phyloP scores from a whole-genome alignment of 2,888 invertebrate genomes.

The Desoria tigrina region DNA sequence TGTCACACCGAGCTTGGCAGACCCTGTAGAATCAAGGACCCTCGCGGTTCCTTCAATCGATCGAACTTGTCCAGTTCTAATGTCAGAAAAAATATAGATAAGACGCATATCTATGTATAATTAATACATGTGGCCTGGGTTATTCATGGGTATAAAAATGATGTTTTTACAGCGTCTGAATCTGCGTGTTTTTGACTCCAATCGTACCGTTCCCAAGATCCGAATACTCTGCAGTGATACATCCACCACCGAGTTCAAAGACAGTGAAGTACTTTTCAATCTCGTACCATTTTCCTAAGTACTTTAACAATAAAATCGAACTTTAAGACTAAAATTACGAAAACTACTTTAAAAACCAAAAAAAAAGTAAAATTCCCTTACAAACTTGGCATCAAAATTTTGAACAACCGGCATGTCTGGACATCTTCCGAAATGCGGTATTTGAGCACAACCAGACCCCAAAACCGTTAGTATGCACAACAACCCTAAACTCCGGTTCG shows the following conservation, averaged over 20 bases:
- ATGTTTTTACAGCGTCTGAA: constrained; percentile 72
- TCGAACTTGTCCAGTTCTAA: constrained; percentile 73
- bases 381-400: constrained; percentile 24
- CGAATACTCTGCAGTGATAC: constrained; percentile 74
- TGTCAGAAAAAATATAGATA: too few species aligned
- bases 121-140: too few species aligned
- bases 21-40: constrained; percentile 64
- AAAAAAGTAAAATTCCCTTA: too few species aligned
- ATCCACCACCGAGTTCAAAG: constrained; percentile 70
- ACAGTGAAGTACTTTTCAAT: constrained; percentile 75
- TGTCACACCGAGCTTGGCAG: constrained; percentile 70
- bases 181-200: constrained; percentile 73
- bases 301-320: constrained; percentile 57
- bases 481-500: too few species aligned
- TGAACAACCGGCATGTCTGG: constrained; percentile 23
- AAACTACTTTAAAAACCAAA: not conserved
- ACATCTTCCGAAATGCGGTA: constrained; percentile 31
- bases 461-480: too few species aligned
- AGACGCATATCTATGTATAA: not conserved
- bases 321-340: not conserved
- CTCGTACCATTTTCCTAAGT: constrained; percentile 76
- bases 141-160: too few species aligned
- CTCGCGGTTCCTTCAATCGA: constrained; percentile 71
- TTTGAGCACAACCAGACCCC: constrained; percentile 17
- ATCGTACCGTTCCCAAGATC: constrained; percentile 69